phyloP scores from a whole-genome alignment of 2,797 vertebrate species.

The Galagoides demidoff region DNA sequence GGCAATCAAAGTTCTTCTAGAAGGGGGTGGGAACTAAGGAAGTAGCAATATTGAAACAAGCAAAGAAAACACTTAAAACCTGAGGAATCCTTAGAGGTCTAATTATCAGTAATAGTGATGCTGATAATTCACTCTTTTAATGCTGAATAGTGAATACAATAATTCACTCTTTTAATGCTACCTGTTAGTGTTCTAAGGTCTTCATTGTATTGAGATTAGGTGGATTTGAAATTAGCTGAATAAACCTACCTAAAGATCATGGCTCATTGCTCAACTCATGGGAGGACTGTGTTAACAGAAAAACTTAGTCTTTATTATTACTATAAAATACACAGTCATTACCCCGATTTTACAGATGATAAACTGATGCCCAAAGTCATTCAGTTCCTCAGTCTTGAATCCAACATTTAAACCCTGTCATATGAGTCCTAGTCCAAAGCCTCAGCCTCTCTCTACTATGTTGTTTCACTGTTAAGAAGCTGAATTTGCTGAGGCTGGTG shows the following conservation, averaged over 20 bases:
- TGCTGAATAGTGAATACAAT: background rate
- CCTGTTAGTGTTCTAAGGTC: background rate
- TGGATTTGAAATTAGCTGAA: conserved; percentile 3
- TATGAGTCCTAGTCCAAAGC: background rate
- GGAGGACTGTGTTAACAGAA: background rate
- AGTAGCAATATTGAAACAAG: background rate
- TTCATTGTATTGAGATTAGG: background rate
- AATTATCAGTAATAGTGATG: background rate
- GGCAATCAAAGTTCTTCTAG: background rate
- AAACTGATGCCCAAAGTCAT: background rate
- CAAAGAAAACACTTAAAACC: background rate
- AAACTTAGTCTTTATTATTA: background rate
- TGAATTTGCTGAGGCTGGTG: background rate
- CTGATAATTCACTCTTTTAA: background rate
- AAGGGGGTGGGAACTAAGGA: background rate
- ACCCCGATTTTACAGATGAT: background rate
- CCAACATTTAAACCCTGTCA: background rate
- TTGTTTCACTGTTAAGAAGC: background rate
- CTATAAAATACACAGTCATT: background rate
- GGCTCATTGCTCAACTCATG: background rate
- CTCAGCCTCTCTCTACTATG: background rate
- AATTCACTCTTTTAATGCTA: background rate
- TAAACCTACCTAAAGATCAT: background rate
- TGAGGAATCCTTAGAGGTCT: background rate
- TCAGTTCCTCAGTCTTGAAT: background rate